Percentiles rank a stretch among this genome's conserved stretches.
These are phyloP conservation scores for Cebus imitator DNA, from an alignment of 2,113 vertebrate species.

Conservation along the genomic window DNA sequence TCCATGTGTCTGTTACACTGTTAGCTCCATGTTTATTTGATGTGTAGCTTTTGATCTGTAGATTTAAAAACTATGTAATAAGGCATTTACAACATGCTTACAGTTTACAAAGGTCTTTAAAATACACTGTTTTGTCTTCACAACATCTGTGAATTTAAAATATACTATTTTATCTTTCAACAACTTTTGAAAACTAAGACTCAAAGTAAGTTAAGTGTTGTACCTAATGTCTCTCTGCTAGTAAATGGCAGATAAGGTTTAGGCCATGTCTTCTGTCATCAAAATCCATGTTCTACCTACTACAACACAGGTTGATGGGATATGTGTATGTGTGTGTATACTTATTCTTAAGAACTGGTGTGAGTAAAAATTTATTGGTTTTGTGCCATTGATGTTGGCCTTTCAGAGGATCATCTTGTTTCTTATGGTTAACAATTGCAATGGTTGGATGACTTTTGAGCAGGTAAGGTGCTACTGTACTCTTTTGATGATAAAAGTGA, in stretches of 20 bases:
- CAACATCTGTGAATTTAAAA: constrained; percentile 36
- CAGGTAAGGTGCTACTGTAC: not conserved
- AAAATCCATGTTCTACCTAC: not conserved
- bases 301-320: not conserved
- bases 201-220: not conserved
- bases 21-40: not conserved
- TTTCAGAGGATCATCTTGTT: not conserved
- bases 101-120: not conserved
- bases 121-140: not conserved
- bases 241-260: not conserved
- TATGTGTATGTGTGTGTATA: not conserved
- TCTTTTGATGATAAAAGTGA: constrained; percentile 16
- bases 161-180: not conserved
- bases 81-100: not conserved
- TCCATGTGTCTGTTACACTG: not conserved
- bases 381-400: not conserved
- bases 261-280: not conserved
- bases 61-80: not conserved
- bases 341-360: constrained; percentile 7
- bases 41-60: constrained; percentile 2
- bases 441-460: constrained; percentile 30
- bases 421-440: not conserved
- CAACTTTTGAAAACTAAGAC: constrained; percentile 30
- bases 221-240: not conserved
- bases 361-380: not conserved